Evolutionary conservation across 2,113 vertebrate species (phyloP).

Genomic region (Tragelaphus buxtoni): DNA sequence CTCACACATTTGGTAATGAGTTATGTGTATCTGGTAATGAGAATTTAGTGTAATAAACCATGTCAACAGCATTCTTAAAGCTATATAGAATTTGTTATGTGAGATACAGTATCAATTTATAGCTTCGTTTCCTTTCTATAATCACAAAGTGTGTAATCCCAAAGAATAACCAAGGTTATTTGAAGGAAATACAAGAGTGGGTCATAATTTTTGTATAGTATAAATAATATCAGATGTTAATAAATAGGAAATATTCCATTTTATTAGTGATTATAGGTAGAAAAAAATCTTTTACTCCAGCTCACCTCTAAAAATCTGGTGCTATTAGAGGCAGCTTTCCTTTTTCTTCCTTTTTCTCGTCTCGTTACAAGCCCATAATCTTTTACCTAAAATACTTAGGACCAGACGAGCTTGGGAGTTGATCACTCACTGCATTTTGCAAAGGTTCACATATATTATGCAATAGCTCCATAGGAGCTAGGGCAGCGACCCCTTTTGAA

Average conservation of each 20-base stretch:
- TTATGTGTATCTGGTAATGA: constrained; percentile 1
- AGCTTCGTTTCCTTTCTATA: background rate
- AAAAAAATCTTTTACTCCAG: background rate
- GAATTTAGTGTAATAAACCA: constrained; percentile 1
- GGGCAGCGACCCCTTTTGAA: background rate
- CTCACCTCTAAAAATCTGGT: background rate
- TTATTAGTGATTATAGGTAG: background rate
- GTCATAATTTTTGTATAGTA: background rate
- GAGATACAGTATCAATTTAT: background rate
- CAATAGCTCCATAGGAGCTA: background rate
- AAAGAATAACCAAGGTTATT: background rate
- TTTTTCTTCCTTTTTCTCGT: background rate
- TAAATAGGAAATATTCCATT: background rate
- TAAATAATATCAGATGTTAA: background rate
- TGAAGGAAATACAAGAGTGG: background rate
- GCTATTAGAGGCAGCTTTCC: background rate
- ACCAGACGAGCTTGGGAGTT: background rate
- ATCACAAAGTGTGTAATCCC: background rate
- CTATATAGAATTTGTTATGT: background rate
- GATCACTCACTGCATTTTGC: background rate
- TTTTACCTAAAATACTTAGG: background rate
- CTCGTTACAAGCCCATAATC: background rate
- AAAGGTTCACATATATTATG: background rate
- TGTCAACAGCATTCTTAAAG: background rate
- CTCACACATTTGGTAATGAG: background rate